Evolutionary conservation across 2,113 vertebrate genomes (phyloP), one percentile per base, ranked within the genome.

Genomic region (Potamarius usumacintae): DNA sequence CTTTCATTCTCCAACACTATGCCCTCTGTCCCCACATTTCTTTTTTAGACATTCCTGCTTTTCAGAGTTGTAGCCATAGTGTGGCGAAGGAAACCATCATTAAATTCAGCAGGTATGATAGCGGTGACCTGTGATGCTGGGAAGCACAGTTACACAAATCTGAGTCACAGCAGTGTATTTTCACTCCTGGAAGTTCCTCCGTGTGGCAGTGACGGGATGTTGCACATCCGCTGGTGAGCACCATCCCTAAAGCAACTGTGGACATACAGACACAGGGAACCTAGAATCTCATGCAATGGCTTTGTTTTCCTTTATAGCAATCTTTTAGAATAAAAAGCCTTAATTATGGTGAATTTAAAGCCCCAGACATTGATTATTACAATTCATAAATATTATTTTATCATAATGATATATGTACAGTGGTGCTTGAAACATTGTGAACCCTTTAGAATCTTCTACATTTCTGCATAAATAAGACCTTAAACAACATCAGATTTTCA

Each of bases 171-270:
- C 95, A 96, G 89, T 95, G 93, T 91, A 96, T 96, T 72, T 92
- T 93, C 57, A 96, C 93, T 6, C 95, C 95, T 0, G 95, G 95
- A 58, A 96, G 93, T 91, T 96, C 95, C 88, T 93, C 93, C 85
- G 95, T 95, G 90, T 95, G 95, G 91, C 94, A 95, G 91, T 96
- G 95, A 11, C 94, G 93, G 6, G 96, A 94, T 2, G 96, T 95
- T 85, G 95, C 95, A 7, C 95, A 96, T 85, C 95, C 95, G 18
- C 95, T 96, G 85, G 95, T 91, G 91, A 96, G 86, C 42, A 93
- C 92, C 84, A 94, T 94, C 57, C 95, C 94, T 93, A 95, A 87
- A 12, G 95, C 95, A 91, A 92, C 95, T 96, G 91, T 63, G 60
- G 27, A 14, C 15, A 86, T 65, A 85, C 18, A 90, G 53, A 79